Evolutionary conservation across 2,888 invertebrate genomes (phyloP).

Genomic region (Mythimna lalbum): DNA sequence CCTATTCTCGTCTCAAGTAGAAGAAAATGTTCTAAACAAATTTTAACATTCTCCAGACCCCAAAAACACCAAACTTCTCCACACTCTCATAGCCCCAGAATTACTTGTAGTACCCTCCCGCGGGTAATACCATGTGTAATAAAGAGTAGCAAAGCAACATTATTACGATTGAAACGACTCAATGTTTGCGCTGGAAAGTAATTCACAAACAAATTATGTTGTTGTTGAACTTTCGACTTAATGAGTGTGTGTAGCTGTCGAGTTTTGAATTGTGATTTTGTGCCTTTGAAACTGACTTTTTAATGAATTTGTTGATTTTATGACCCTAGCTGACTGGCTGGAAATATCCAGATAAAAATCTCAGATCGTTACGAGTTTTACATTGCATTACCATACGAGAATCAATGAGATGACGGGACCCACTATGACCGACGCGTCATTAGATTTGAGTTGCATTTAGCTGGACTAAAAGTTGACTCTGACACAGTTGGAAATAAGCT

Average conservation of each 20-base stretch:
- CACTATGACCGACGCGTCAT: too few relatives aligned
- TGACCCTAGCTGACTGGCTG: background rate
- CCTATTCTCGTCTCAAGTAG: too few relatives aligned
- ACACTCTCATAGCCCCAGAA: slow-evolving; percentile 61
- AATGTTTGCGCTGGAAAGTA: slow-evolving; percentile 62
- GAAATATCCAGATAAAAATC: background rate
- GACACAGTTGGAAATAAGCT: too few relatives aligned
- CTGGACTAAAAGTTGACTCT: too few relatives aligned
- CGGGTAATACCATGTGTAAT: slow-evolving; percentile 72
- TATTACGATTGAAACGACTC: slow-evolving; percentile 66
- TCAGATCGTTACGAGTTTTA: too few relatives aligned
- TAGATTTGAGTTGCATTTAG: too few relatives aligned
- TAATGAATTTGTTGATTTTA: slow-evolving; percentile 12
- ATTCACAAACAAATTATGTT: slow-evolving; percentile 71
- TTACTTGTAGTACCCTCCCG: slow-evolving; percentile 69
- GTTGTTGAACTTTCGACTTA: slow-evolving; percentile 64
- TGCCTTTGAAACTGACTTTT: slow-evolving; percentile 39
- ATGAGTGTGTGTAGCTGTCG: slow-evolving; percentile 56
- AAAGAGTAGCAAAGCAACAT: slow-evolving; percentile 72
- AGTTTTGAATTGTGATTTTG: slow-evolving; percentile 29
- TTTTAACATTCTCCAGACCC: slow-evolving; percentile 4
- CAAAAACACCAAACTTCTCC: slow-evolving; percentile 29
- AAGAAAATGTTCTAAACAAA: slow-evolving; percentile 7
- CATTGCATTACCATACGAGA: too few relatives aligned
- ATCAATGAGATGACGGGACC: too few relatives aligned